These are phyloP conservation scores for Drosophila lowei DNA, from an alignment of 1,140 invertebrate species.

Conservation along the genomic window DNA sequence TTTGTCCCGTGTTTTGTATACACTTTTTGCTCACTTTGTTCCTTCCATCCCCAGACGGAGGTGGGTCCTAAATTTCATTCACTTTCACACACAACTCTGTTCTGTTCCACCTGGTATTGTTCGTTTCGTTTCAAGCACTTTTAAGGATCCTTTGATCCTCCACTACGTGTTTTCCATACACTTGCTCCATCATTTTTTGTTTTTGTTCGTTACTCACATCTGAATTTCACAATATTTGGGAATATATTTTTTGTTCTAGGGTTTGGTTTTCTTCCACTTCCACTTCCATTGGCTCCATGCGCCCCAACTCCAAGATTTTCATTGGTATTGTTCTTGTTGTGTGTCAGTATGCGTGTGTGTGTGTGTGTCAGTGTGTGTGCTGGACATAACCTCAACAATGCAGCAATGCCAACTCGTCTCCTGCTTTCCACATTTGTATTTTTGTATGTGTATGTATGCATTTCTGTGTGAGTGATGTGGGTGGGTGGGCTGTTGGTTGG, in stretches of 20 bases:
- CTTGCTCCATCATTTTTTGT: not conserved
- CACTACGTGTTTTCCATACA: not conserved
- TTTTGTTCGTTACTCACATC: constrained; percentile 20
- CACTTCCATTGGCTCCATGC: constrained; percentile 38
- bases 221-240: constrained; percentile 11
- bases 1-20: not conserved
- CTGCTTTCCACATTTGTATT: constrained; percentile 7
- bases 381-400: constrained; percentile 17
- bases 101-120: too few species aligned
- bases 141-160: too few species aligned
- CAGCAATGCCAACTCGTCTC: constrained; percentile 1
- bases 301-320: constrained; percentile 65
- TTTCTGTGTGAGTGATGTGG: constrained; percentile 15
- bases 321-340: constrained; percentile 21
- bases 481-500: not conserved
- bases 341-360: constrained; percentile 17
- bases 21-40: not conserved
- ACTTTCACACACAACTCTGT: too few species aligned
- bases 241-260: too few species aligned
- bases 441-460: not conserved
- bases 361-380: constrained; percentile 24
- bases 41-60: too few species aligned
- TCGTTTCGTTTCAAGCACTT: too few species aligned
- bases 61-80: too few species aligned
- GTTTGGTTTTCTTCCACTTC: constrained; percentile 8